These are phyloP conservation scores for Hyposoter didymator DNA, from an alignment of 2,888 invertebrate genomes.

Conservation along the genomic window DNA sequence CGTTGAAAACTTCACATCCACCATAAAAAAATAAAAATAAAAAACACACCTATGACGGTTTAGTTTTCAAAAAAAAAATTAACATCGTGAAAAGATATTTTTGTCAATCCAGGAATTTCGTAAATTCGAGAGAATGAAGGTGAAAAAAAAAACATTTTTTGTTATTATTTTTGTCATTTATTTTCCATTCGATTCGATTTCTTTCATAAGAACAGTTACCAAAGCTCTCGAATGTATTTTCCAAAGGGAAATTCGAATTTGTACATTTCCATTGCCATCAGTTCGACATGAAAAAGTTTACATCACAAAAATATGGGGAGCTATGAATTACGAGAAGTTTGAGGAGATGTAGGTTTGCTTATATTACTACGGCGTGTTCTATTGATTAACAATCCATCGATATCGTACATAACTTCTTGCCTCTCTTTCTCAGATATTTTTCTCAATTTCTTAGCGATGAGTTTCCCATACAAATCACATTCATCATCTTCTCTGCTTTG, in stretches of 20 bases:
- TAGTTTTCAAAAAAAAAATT: background rate
- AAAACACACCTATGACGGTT: no score
- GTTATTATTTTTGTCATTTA: no score
- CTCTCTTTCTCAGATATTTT: conserved; percentile 13
- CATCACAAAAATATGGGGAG: background rate
- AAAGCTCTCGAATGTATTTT: no score
- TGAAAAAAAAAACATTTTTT: background rate
- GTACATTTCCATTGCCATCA: no score
- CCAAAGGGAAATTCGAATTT: no score
- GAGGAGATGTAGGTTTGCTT: background rate
- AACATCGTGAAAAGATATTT: background rate
- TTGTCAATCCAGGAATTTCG: background rate
- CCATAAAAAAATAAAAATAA: no score
- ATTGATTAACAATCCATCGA: conserved; percentile 14
- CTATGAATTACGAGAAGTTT: background rate
- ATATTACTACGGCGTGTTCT: background rate
- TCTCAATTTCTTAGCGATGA: conserved; percentile 17
- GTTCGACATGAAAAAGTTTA: no score
- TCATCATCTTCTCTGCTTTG: conserved; percentile 21
- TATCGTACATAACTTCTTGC: conserved; percentile 25
- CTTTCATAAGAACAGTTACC: no score
- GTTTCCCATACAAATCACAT: conserved; percentile 30
- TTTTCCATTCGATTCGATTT: no score
- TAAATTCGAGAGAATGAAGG: background rate
- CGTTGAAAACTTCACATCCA: no score